Base-by-base conservation (phyloP, 2,888 invertebrate genomes). In the Chymomyza procnemis region DNA sequence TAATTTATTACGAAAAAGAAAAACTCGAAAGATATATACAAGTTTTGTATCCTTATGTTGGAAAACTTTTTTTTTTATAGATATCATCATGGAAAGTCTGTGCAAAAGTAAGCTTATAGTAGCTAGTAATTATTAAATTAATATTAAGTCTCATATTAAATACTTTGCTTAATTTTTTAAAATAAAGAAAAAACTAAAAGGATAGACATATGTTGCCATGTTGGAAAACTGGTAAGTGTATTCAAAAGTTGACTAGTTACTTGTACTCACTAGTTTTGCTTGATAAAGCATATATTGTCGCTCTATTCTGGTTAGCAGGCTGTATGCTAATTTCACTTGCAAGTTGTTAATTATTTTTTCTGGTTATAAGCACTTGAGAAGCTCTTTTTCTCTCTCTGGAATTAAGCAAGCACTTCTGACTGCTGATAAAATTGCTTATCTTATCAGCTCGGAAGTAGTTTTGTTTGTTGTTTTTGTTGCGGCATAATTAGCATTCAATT, bases 401-500 rank as follows among this genome's bases (percentile, higher is more conserved):
- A 26, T 8, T 26, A 26, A 4, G 26, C 26, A 26, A n/a, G n/a
- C n/a, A 19, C 41, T 41, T 59, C 18, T 41, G 9, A 47, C 19
- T 59, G 21, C 59, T 21, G 46, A n/a, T 46, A 22, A 41, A 41
- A 41, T 47, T 3, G 1, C 21, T 55, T 55, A 21, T 55, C 22
- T 55, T 55, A 26, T 26, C 55, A 19, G 73, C 30, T 41, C 34
- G 9, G 34, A 41, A 41, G 34, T 12, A 41, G 34, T 0, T 12
- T 41, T 41, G n/a, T n/a, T n/a, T n/a, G n/a, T n/a, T 41, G 34
- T 41, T 41, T 9, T 41, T 41, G 34, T 12, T 41, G 34, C 34
- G 34, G 21, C 61, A 69, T 71, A 82, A 82, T 85, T 85, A 66
- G 70, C 61, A 71, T 67, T 56, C 66, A 66, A 66, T 67, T 76